phyloP scores from a whole-genome alignment of 2,113 vertebrate species.

The Symphodus melops region DNA sequence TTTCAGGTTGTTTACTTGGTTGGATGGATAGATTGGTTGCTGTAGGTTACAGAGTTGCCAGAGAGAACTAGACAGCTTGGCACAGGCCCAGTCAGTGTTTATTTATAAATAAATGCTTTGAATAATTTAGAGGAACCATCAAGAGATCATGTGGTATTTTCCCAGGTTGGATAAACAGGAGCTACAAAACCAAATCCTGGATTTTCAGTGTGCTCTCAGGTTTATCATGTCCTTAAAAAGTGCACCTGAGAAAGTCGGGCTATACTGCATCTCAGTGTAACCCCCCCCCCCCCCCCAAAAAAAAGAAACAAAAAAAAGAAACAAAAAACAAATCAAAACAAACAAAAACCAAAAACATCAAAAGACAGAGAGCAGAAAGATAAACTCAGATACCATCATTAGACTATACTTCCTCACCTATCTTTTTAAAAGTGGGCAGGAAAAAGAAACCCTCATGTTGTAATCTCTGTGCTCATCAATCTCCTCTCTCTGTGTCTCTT shows the following conservation, averaged over 20 bases:
- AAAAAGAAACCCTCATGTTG: background rate
- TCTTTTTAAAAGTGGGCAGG: slow-evolving; percentile 5
- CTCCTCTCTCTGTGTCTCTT: slow-evolving; percentile 1
- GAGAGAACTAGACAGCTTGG: slow-evolving; percentile 46
- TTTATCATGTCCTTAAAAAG: slow-evolving; percentile 11
- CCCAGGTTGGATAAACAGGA: slow-evolving; percentile 27
- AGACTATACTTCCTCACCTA: background rate
- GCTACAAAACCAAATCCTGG: slow-evolving; percentile 22
- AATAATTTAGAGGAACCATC: slow-evolving; percentile 73
- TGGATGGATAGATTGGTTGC: slow-evolving; percentile 37
- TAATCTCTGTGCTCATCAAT: slow-evolving; percentile 16
- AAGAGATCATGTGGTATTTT: slow-evolving; percentile 50
- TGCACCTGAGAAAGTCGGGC: slow-evolving; percentile 4
- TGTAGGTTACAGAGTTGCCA: slow-evolving; percentile 32
- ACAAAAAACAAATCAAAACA: too few species aligned
- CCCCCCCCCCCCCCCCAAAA: too few species aligned
- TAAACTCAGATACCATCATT: slow-evolving; percentile 9
- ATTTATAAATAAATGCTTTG: slow-evolving; percentile 72
- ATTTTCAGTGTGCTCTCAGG: slow-evolving; percentile 11
- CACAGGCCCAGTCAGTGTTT: slow-evolving; percentile 54
- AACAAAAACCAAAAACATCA: too few species aligned
- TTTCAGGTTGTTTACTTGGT: slow-evolving; percentile 20
- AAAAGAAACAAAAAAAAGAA: too few species aligned
- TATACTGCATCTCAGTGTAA: background rate
- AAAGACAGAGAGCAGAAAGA: too few species aligned